Percentiles rank a stretch among this genome's conserved stretches.
Evolutionary conservation across 2,797 vertebrate species (phyloP).

Genomic region (Myotis planiceps): DNA sequence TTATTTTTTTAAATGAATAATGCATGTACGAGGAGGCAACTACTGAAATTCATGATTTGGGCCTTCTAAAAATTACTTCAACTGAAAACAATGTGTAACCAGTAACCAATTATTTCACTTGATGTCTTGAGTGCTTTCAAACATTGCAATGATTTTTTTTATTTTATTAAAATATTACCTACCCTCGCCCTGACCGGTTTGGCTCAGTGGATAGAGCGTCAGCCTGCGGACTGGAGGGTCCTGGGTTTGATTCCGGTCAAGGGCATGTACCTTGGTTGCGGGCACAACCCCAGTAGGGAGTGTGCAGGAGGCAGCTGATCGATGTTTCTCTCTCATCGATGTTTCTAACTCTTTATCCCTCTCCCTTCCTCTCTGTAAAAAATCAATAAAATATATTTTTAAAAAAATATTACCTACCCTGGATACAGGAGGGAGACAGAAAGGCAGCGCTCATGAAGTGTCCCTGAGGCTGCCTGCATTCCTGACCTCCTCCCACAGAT

Average conservation of each 20-base stretch:
- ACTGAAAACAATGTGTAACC: conserved; percentile 61
- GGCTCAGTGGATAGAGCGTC: too few species aligned
- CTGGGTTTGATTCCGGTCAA: too few species aligned
- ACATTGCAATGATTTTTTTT: conserved; percentile 23
- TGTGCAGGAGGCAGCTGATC: too few species aligned
- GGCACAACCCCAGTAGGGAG: too few species aligned
- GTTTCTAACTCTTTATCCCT: too few species aligned
- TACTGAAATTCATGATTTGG: conserved; percentile 65
- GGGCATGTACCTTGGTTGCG: too few species aligned
- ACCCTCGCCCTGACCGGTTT: neutral
- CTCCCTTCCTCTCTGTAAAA: too few species aligned
- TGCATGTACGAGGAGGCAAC: conserved; percentile 64
- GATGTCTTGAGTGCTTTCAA: conserved; percentile 55
- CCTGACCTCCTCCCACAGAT: neutral
- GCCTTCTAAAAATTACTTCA: conserved; percentile 57
- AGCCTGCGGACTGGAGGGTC: too few species aligned
- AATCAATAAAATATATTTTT: too few species aligned
- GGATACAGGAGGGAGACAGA: neutral
- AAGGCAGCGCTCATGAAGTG: neutral
- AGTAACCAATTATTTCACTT: conserved; percentile 55
- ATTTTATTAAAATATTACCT: neutral
- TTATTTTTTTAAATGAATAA: conserved; percentile 77
- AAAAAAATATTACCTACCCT: neutral
- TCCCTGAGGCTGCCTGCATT: neutral
- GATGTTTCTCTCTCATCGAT: too few species aligned